A percentile compares a stretch with the other conserved stretches of the same genome.
phyloP scores from a whole-genome alignment of 2,888 invertebrate species.

The Eustalomyia histrio region DNA sequence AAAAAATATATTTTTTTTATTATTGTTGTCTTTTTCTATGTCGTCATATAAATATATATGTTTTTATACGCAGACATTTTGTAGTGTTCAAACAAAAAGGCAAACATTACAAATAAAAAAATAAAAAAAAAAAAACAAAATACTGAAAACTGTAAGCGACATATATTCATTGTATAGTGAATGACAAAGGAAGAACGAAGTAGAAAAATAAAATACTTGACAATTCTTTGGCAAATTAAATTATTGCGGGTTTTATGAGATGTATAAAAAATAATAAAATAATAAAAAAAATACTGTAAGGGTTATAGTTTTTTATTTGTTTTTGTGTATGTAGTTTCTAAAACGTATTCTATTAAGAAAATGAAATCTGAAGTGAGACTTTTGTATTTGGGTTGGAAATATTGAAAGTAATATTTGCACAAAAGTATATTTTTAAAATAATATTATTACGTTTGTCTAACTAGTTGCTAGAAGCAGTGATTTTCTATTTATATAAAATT shows the following conservation, averaged over 20 bases:
- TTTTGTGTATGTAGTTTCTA: slow-evolving; percentile 1
- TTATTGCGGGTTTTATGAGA: slow-evolving; percentile 63
- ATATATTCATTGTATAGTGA: slow-evolving; percentile 50
- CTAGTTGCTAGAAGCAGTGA: no score
- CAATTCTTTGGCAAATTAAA: slow-evolving; percentile 65
- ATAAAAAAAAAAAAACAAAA: slow-evolving; percentile 29
- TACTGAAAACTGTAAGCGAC: slow-evolving; percentile 42
- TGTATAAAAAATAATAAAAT: slow-evolving; percentile 58
- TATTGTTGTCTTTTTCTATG: slow-evolving; percentile 51
- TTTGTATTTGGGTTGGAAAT: no score
- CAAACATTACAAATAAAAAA: slow-evolving; percentile 46
- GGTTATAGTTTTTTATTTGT: slow-evolving; percentile 45
- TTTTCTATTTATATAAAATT: no score
- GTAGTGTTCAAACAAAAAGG: slow-evolving; percentile 40
- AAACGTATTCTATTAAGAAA: neutral
- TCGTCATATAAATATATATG: slow-evolving; percentile 39
- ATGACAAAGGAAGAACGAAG: slow-evolving; percentile 14
- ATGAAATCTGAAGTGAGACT: neutral
- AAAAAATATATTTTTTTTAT: slow-evolving; percentile 27
- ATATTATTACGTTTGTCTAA: no score
- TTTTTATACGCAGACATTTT: slow-evolving; percentile 52
- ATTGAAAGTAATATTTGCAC: no score
- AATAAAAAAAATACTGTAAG: slow-evolving; percentile 46
- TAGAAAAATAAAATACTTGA: slow-evolving; percentile 45
- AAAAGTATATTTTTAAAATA: no score